Conservation (phyloP, 2,797 vertebrate species). For the Lithobates pipiens region DNA sequence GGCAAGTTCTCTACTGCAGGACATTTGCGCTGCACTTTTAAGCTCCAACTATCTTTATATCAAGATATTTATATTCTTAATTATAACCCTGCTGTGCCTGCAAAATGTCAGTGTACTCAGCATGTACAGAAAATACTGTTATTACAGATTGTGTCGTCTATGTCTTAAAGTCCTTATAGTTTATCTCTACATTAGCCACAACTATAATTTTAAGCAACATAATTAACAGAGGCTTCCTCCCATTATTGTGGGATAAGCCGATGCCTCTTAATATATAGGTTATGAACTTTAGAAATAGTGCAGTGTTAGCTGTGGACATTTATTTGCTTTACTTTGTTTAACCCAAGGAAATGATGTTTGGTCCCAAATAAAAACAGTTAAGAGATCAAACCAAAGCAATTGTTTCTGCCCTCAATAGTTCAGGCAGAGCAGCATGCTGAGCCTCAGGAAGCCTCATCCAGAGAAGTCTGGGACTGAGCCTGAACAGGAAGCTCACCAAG, state of each 20-base stretch:
- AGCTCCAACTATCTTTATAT: background rate
- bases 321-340: slow-evolving; percentile 48
- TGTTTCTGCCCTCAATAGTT: slow-evolving; percentile 40
- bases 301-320: slow-evolving; percentile 26
- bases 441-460: slow-evolving; percentile 43
- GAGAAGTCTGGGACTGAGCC: slow-evolving; percentile 18
- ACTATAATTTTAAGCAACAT: slow-evolving; percentile 39
- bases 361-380: slow-evolving; percentile 29
- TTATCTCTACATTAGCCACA: slow-evolving; percentile 22
- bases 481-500: slow-evolving; percentile 40
- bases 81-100: background rate
- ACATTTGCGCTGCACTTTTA: background rate
- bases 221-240: slow-evolving; percentile 28
- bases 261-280: slow-evolving; percentile 16
- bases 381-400: slow-evolving; percentile 28
- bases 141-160: slow-evolving; percentile 10
- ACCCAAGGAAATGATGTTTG: slow-evolving; percentile 53
- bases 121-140: slow-evolving; percentile 6
- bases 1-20: background rate
- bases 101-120: background rate
- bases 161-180: background rate
- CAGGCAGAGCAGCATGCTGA: slow-evolving; percentile 15
- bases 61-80: background rate
- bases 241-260: slow-evolving; percentile 43
- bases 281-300: slow-evolving; percentile 25